Evolutionary conservation across 35 echinoderm and acorn worm species (phyloP).

Genomic region (Apostichopus californicus): DNA sequence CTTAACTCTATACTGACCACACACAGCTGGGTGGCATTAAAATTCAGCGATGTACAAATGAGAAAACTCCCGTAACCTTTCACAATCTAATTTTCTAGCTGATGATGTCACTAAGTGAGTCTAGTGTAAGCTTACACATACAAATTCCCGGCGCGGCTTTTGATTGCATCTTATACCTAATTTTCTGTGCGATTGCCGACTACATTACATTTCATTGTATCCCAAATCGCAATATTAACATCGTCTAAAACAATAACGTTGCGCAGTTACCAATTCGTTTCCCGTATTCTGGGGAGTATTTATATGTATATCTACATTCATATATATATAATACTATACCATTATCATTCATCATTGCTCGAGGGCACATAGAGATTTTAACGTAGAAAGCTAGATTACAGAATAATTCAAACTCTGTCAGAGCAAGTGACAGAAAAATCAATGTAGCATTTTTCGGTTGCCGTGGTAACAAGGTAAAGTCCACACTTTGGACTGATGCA

Average conservation of each 20-base stretch:
- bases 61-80: background rate
- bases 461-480: background rate
- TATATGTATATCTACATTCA: background rate
- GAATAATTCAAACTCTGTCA: background rate
- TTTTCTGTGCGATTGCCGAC: too few species aligned
- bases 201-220: too few species aligned
- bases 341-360: background rate
- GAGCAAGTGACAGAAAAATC: background rate
- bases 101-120: too few species aligned
- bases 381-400: constrained; percentile 1
- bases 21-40: background rate
- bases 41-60: background rate
- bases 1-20: background rate
- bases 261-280: background rate
- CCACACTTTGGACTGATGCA: background rate
- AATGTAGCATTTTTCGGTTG: background rate
- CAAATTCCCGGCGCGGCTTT: too few species aligned
- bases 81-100: background rate
- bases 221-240: too few species aligned
- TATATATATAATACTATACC: background rate
- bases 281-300: background rate
- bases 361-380: background rate
- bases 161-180: too few species aligned
- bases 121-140: too few species aligned
- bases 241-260: background rate